Percentiles rank a stretch among this genome's conserved stretches.
phyloP scores from a whole-genome alignment of 2,888 invertebrate genomes.

The Rugalucina vietnamica region DNA sequence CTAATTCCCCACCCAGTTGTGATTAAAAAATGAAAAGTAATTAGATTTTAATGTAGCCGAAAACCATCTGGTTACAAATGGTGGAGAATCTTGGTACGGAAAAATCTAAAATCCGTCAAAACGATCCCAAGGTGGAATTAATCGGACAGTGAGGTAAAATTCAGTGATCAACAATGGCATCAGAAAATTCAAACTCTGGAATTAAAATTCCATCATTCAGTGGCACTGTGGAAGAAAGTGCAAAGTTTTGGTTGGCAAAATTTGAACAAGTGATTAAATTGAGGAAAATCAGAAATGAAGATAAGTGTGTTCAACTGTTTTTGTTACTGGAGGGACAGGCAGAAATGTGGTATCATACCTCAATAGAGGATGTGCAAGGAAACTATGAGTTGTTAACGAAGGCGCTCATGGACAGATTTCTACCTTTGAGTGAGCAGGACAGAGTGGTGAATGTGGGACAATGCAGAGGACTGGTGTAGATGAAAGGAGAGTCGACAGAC shows the following conservation, averaged over 20 bases:
- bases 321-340: background rate
- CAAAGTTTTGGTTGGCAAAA: background rate
- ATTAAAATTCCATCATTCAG: background rate
- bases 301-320: background rate
- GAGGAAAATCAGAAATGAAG: background rate
- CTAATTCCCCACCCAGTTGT: no score
- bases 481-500: background rate
- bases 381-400: background rate
- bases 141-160: no score
- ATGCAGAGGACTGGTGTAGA: background rate
- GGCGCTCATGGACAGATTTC: background rate
- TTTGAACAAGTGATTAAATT: background rate
- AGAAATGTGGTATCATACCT: constrained; percentile 1
- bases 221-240: background rate
- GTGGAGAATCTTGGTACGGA: no score
- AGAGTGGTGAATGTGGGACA: background rate
- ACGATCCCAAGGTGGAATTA: no score
- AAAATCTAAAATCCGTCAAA: no score
- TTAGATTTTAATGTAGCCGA: no score
- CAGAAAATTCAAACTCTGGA: no score
- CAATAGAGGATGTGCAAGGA: background rate
- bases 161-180: no score
- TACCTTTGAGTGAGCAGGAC: background rate
- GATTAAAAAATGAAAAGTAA: no score
- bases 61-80: no score